Percentiles rank a stretch among this genome's conserved stretches.
These are phyloP conservation scores for Gnathochromis pfefferi DNA, from an alignment of 2,113 vertebrate species.

Conservation along the genomic window DNA sequence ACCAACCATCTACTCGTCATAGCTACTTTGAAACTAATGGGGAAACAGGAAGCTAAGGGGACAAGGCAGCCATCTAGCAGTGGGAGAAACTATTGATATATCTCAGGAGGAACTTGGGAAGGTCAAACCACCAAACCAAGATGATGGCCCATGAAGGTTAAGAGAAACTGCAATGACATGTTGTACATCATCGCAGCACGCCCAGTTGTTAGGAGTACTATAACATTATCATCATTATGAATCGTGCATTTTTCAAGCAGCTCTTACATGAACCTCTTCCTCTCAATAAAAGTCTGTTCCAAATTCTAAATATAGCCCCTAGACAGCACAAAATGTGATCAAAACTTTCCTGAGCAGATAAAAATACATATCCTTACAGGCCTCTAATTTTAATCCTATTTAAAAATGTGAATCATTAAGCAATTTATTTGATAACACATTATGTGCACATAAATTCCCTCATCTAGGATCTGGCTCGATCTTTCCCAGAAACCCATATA, in stretches of 20 bases:
- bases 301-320: conserved; percentile 10
- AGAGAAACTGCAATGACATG: conserved; percentile 17
- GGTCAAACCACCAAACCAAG: conserved; percentile 43
- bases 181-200: conserved; percentile 5
- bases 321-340: conserved; percentile 9
- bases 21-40: conserved; percentile 8
- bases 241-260: background rate
- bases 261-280: background rate
- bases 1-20: background rate
- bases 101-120: conserved; percentile 11
- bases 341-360: conserved; percentile 16
- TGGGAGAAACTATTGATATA: conserved; percentile 22
- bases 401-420: background rate
- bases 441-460: background rate
- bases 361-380: background rate
- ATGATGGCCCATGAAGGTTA: conserved; percentile 14
- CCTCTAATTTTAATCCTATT: background rate
- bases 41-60: background rate
- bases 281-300: conserved; percentile 2
- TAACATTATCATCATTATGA: background rate
- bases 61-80: background rate
- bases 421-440: conserved; percentile 1
- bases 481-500: conserved; percentile 33
- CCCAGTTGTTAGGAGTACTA: background rate
- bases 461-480: conserved; percentile 8